Percentiles rank a stretch among this genome's conserved stretches.
Evolutionary conservation across 2,113 vertebrate genomes (phyloP).

Genomic region (Pangasianodon gigas): DNA sequence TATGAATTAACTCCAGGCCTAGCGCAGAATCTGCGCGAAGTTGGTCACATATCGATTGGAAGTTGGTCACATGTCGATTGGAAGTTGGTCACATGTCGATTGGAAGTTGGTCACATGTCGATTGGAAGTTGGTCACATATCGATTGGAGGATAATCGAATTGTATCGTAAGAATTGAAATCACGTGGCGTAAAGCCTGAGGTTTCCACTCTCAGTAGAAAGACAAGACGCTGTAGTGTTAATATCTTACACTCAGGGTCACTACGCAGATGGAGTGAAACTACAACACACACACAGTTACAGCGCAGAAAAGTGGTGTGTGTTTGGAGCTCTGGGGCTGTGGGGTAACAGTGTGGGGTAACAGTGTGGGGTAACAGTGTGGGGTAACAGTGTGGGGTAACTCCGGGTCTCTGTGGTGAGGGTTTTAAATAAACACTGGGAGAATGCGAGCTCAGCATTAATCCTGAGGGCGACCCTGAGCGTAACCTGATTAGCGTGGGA

Average conservation of each 20-base stretch:
- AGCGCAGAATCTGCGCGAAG: no score
- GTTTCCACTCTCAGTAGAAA: not conserved
- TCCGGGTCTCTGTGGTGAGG: slow-evolving; percentile 24
- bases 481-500: slow-evolving; percentile 64
- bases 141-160: no score
- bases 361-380: no score
- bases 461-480: slow-evolving; percentile 53
- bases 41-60: no score
- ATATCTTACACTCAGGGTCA: no score
- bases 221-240: not conserved
- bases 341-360: not conserved
- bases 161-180: no score
- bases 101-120: no score
- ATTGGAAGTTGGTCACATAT: no score
- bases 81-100: no score
- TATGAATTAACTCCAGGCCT: no score
- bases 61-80: no score
- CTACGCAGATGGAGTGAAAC: no score
- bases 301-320: not conserved
- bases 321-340: not conserved
- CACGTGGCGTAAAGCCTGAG: not conserved
- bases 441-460: slow-evolving; percentile 61
- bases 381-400: slow-evolving; percentile 5
- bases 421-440: slow-evolving; percentile 64
- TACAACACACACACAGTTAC: not conserved